These are phyloP conservation scores for Atractosteus spatula DNA, from an alignment of 2,113 vertebrate genomes.

Conservation along the genomic window DNA sequence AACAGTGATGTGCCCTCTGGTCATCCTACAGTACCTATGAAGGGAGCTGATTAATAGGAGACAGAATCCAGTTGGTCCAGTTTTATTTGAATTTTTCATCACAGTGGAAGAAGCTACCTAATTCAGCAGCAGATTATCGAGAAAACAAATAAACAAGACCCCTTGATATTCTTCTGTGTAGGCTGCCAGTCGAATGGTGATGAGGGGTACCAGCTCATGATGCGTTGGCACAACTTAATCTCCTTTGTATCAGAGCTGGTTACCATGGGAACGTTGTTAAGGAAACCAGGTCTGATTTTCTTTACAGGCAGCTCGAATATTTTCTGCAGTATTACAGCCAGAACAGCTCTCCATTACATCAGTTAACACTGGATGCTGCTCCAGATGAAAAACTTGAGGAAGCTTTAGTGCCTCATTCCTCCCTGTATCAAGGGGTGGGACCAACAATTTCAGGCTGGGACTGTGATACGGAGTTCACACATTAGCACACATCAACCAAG, in stretches of 20 bases:
- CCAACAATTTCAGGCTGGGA: too few species aligned
- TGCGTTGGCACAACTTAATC: background rate
- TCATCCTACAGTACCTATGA: background rate
- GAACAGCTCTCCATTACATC: background rate
- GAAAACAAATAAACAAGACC: background rate
- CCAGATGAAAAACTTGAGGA: slow-evolving; percentile 3
- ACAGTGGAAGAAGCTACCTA: background rate
- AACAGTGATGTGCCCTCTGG: background rate
- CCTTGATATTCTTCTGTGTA: background rate
- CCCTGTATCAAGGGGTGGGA: too few species aligned
- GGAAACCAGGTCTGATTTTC: slow-evolving; percentile 8
- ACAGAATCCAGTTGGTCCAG: background rate
- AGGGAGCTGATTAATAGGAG: background rate
- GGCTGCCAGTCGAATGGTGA: background rate
- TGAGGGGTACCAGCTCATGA: background rate
- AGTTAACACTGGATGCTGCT: slow-evolving; percentile 2
- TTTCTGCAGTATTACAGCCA: background rate
- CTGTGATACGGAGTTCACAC: too few species aligned
- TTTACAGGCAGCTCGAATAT: background rate
- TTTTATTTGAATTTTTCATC: background rate
- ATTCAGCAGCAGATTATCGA: background rate
- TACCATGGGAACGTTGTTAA: slow-evolving; percentile 53
- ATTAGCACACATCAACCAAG: too few species aligned
- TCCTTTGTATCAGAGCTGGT: slow-evolving; percentile 41
- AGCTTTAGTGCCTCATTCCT: too few species aligned